Percentiles rank a stretch among this genome's conserved stretches.
These are phyloP conservation scores for Callaeas wilsoni DNA, from an alignment of 2,113 vertebrate genomes.

Conservation along the genomic window DNA sequence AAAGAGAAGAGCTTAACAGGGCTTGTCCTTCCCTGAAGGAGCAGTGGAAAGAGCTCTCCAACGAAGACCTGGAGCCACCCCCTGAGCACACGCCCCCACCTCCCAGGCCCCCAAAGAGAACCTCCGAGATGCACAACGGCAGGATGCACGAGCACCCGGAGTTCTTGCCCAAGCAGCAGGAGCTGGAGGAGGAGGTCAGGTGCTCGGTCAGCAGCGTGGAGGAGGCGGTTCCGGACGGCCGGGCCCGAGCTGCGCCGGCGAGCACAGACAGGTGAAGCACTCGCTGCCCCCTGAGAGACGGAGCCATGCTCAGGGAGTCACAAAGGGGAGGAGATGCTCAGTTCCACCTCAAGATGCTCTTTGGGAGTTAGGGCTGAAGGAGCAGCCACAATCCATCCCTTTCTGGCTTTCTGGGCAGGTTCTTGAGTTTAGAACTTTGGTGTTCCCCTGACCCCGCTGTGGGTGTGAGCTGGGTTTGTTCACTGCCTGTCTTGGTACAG, in stretches of 20 bases:
- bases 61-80: slow-evolving; percentile 87
- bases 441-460: rapidly evolving
- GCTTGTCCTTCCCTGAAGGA: slow-evolving; percentile 72
- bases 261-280: slow-evolving; percentile 50
- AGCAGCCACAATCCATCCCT: not conserved
- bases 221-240: slow-evolving; percentile 42
- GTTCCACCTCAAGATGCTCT: not conserved
- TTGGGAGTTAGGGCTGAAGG: rapidly evolving
- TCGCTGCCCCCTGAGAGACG: too few relatives aligned
- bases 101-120: slow-evolving; percentile 81
- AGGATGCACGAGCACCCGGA: slow-evolving; percentile 61
- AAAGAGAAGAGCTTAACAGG: not conserved
- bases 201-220: not conserved
- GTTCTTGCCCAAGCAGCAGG: slow-evolving; percentile 62
- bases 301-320: too few relatives aligned
- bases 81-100: slow-evolving; percentile 87
- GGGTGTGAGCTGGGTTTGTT: not conserved
- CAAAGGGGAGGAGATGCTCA: too few relatives aligned
- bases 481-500: not conserved
- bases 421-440: rapidly evolving
- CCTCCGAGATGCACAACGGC: slow-evolving; percentile 77
- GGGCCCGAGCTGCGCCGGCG: not conserved
- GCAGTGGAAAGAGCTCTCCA: slow-evolving; percentile 94
- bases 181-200: slow-evolving; percentile 7
- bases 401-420: not conserved